phyloP scores from a whole-genome alignment of 2,113 vertebrate genomes.

The Reinhardtius hippoglossoides region DNA sequence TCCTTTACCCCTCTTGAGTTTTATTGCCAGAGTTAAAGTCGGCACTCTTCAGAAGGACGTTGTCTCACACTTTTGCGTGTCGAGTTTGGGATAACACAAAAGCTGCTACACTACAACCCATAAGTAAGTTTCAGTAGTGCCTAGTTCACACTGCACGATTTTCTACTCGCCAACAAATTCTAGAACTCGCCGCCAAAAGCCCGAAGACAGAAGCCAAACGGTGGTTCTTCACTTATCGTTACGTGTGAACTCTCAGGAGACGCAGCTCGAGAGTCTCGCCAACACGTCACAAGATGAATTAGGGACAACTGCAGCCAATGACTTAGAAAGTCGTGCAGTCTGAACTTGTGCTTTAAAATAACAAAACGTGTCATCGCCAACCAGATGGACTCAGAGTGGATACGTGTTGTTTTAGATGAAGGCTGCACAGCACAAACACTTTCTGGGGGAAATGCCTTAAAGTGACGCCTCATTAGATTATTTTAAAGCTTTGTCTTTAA shows the following conservation, averaged over 20 bases:
- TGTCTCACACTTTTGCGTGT: background rate
- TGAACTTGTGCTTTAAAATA: too few relatives aligned
- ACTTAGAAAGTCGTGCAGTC: too few relatives aligned
- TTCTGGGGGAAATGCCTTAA: slow-evolving; percentile 27
- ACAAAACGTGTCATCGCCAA: background rate
- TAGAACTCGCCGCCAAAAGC: too few relatives aligned
- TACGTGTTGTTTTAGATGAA: background rate
- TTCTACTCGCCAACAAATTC: too few relatives aligned
- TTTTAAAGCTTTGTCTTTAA: slow-evolving; percentile 10
- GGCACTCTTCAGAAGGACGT: background rate
- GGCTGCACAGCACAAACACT: slow-evolving; percentile 8
- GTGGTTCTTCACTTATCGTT: too few relatives aligned
- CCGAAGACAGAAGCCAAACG: too few relatives aligned
- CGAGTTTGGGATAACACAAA: background rate
- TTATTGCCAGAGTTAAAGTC: background rate
- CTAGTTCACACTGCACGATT: too few relatives aligned
- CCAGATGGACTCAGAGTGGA: background rate
- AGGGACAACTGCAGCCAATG: too few relatives aligned
- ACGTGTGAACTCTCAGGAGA: too few relatives aligned
- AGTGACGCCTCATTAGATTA: slow-evolving; percentile 5
- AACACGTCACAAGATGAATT: too few relatives aligned
- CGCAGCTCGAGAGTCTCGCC: too few relatives aligned
- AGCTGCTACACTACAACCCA: slow-evolving; percentile 1
- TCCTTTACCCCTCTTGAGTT: background rate
- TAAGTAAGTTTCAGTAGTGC: background rate